These are phyloP conservation scores for Alsophila aescularia DNA, from an alignment of 2,888 invertebrate species.

Conservation along the genomic window DNA sequence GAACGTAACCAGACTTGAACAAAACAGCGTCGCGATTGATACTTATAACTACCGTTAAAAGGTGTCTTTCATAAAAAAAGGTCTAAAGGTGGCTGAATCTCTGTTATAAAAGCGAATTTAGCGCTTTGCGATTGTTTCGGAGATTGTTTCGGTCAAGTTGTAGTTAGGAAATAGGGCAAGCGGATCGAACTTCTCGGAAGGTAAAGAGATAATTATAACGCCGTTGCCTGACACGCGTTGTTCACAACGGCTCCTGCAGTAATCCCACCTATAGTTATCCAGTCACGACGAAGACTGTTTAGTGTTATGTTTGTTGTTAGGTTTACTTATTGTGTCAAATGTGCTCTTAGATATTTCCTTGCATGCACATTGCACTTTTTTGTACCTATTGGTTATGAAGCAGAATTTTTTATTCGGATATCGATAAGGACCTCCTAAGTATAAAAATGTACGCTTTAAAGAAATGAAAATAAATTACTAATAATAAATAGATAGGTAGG, in stretches of 20 bases:
- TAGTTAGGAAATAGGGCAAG: background rate
- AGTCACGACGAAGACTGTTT: slow-evolving; percentile 81
- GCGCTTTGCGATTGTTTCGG: too few relatives aligned
- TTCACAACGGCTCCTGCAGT: slow-evolving; percentile 64
- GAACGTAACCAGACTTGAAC: too few relatives aligned
- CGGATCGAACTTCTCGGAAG: slow-evolving; percentile 1
- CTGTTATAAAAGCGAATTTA: too few relatives aligned
- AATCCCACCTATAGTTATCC: slow-evolving; percentile 79
- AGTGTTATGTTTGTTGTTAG: slow-evolving; percentile 76
- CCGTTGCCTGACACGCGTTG: slow-evolving; percentile 38
- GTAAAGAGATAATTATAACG: slow-evolving; percentile 18
- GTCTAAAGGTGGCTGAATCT: too few relatives aligned
- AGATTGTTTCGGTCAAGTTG: background rate
- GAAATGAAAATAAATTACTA: slow-evolving; percentile 78
- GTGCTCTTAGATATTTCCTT: slow-evolving; percentile 64
- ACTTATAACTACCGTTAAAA: too few relatives aligned
- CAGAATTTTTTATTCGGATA: slow-evolving; percentile 64
- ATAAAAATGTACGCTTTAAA: slow-evolving; percentile 85
- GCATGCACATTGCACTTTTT: slow-evolving; percentile 69
- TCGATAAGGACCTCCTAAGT: slow-evolving; percentile 79
- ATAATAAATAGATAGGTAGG: slow-evolving; percentile 80
- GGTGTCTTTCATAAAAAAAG: too few relatives aligned
- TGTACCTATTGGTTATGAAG: slow-evolving; percentile 61
- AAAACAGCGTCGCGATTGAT: too few relatives aligned
- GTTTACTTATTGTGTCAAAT: slow-evolving; percentile 67